These are phyloP conservation scores for Calephelis nemesis DNA, from an alignment of 1,140 invertebrate species.

Conservation along the genomic window DNA sequence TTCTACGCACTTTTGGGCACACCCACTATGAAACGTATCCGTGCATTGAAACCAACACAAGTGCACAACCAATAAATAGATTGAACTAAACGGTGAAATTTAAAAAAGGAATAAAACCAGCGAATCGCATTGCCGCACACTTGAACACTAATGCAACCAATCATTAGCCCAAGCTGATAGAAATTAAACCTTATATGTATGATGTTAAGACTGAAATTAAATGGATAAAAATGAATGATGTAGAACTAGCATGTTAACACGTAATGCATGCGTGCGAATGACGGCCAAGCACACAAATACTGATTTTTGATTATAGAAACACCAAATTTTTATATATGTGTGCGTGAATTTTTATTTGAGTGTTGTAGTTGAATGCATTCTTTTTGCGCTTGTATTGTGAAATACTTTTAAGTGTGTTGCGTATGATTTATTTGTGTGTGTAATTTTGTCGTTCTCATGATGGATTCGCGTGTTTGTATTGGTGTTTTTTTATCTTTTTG, in stretches of 20 bases:
- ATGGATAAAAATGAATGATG: slow-evolving; percentile 38
- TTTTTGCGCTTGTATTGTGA: slow-evolving; percentile 48
- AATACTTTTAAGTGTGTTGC: slow-evolving; percentile 38
- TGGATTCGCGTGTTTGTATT: slow-evolving; percentile 72
- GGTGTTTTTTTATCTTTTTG: slow-evolving; percentile 67
- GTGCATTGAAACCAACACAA: slow-evolving; percentile 59
- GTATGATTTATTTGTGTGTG: slow-evolving; percentile 47
- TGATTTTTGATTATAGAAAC: slow-evolving; percentile 75
- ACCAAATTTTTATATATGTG: slow-evolving; percentile 61
- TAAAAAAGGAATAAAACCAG: slow-evolving; percentile 78
- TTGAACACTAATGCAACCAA: slow-evolving; percentile 64
- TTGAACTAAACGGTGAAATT: slow-evolving; percentile 79
- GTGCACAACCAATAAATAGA: slow-evolving; percentile 74
- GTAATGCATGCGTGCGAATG: slow-evolving; percentile 65
- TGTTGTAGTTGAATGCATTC: slow-evolving; percentile 61
- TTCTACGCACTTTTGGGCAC: slow-evolving; percentile 74
- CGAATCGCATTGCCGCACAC: slow-evolving; percentile 69
- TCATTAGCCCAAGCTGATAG: slow-evolving; percentile 50
- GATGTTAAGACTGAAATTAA: slow-evolving; percentile 42
- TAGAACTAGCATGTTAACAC: slow-evolving; percentile 69
- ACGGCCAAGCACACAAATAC: slow-evolving; percentile 47
- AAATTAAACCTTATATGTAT: slow-evolving; percentile 33
- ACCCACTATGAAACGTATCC: slow-evolving; percentile 32
- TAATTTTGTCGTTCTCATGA: slow-evolving; percentile 66
- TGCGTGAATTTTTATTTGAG: slow-evolving; percentile 31